Conservation (phyloP, 2,888 invertebrate species). For the Thecocarcelia acutangulata region DNA sequence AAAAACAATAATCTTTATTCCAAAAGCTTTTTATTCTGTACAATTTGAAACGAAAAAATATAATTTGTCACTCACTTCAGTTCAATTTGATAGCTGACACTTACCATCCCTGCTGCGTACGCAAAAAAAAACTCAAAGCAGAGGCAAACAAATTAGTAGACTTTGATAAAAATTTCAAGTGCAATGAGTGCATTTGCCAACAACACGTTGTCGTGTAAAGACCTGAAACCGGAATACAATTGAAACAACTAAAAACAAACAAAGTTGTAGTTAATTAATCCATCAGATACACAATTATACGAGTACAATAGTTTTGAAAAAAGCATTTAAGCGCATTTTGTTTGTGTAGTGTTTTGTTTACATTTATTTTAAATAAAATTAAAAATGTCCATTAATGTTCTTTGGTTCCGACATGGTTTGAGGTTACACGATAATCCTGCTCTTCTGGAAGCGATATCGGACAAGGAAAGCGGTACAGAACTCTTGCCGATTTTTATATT, state of each 20-base stretch:
- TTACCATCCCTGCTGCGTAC: too few relatives aligned
- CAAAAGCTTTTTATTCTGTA: too few relatives aligned
- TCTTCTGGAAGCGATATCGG: slow-evolving; percentile 83
- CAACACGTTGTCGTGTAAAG: slow-evolving; percentile 62
- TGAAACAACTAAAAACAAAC: slow-evolving; percentile 14
- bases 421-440: slow-evolving; percentile 88
- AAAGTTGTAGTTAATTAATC: slow-evolving; percentile 14
- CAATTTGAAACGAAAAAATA: too few relatives aligned
- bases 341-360: neutral
- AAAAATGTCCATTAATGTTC: slow-evolving; percentile 81
- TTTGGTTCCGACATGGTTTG: slow-evolving; percentile 88
- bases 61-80: too few relatives aligned
- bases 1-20: too few relatives aligned
- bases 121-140: neutral
- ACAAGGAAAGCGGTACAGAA: slow-evolving; percentile 74
- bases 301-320: neutral
- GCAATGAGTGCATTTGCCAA: slow-evolving; percentile 68
- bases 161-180: slow-evolving; percentile 44
- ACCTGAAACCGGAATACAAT: slow-evolving; percentile 33
- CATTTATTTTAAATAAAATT: neutral
- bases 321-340: neutral
- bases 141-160: slow-evolving; percentile 34
- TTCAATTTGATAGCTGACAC: too few relatives aligned
- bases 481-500: slow-evolving; percentile 87
- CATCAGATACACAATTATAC: neutral